A percentile compares a stretch with the other conserved stretches of the same genome.
These are phyloP conservation scores for Antheraea pernyi DNA, from an alignment of 1,140 invertebrate species.

Conservation along the genomic window DNA sequence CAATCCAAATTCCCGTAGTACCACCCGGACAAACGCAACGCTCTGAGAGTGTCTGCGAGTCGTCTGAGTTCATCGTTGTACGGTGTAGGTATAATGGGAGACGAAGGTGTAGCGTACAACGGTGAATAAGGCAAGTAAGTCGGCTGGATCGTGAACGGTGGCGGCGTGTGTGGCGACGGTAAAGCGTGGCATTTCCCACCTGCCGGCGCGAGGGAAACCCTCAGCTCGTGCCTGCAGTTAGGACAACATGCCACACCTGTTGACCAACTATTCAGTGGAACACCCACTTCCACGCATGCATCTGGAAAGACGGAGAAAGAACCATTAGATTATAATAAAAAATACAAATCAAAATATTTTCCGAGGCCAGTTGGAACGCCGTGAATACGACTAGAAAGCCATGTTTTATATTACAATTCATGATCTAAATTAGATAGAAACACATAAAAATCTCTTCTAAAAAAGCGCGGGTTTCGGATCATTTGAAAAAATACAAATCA, in stretches of 20 bases:
- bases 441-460: too few relatives aligned
- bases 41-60: conserved; percentile 76
- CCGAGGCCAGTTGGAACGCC: too few relatives aligned
- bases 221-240: conserved; percentile 81
- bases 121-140: conserved; percentile 58
- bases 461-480: too few relatives aligned
- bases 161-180: conserved; percentile 46
- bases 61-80: conserved; percentile 77
- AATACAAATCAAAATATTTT: too few relatives aligned
- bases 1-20: conserved; percentile 88
- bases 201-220: conserved; percentile 47
- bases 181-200: conserved; percentile 45
- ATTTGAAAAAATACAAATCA: too few relatives aligned
- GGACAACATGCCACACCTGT: conserved; percentile 79
- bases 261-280: conserved; percentile 55
- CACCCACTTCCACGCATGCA: conserved; percentile 66
- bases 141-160: conserved; percentile 53
- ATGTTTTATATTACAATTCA: too few relatives aligned
- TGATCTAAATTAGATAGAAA: too few relatives aligned
- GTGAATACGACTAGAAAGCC: too few relatives aligned
- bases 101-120: conserved; percentile 43
- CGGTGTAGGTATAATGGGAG: conserved; percentile 55
- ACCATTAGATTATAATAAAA: not conserved
- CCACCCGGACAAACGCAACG: conserved; percentile 84
- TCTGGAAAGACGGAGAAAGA: conserved; percentile 47